Conservation (phyloP, 2,888 invertebrate species). For the Euzetes globulus region DNA sequence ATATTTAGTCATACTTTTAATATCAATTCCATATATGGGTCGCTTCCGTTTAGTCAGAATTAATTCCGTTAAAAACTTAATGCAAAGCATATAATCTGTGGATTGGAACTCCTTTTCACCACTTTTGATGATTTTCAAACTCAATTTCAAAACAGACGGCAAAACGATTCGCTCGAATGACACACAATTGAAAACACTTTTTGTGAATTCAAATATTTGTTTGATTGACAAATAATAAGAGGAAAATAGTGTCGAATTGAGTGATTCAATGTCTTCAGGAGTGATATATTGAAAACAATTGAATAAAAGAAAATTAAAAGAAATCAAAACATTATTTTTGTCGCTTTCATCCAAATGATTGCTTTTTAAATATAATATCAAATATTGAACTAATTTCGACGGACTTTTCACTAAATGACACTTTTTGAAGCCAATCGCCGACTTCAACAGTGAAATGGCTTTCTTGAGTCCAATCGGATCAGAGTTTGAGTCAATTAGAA, state of each 20-base stretch:
- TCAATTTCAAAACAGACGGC: neutral
- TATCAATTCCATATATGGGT: slow-evolving; percentile 24
- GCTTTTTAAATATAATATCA: neutral
- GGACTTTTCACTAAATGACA: slow-evolving; percentile 11
- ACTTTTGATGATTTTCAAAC: neutral
- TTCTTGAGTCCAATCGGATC: neutral
- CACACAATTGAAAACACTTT: slow-evolving; percentile 26
- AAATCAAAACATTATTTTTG: slow-evolving; percentile 8
- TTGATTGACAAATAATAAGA: slow-evolving; percentile 17
- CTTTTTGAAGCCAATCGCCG: neutral
- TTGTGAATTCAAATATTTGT: slow-evolving; percentile 27
- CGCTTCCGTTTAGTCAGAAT: slow-evolving; percentile 7
- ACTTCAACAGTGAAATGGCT: slow-evolving; percentile 13
- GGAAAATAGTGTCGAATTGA: neutral
- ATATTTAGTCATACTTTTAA: slow-evolving; percentile 21
- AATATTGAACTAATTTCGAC: neutral
- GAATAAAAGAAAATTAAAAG: neutral
- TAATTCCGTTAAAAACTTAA: slow-evolving; percentile 20
- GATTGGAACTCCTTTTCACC: neutral
- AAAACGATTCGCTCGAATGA: slow-evolving; percentile 29
- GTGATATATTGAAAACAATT: neutral
- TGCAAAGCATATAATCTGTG: neutral
- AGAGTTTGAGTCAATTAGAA: neutral
- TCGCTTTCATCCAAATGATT: neutral
- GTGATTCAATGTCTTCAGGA: neutral